Conservation (phyloP, 2,888 invertebrate species). For the Euproctis similis region DNA sequence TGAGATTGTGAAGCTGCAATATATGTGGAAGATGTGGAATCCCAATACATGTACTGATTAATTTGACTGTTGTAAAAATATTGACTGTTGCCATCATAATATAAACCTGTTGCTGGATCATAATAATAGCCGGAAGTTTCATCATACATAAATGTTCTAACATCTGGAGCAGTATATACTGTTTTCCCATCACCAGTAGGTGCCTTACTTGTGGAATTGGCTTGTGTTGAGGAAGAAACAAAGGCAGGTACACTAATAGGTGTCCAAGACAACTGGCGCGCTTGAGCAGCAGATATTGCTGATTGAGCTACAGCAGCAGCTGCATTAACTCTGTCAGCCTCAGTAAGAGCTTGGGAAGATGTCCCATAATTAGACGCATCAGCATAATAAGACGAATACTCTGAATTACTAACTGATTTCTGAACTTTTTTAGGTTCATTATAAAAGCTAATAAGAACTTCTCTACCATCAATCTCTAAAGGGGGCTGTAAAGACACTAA, state of each 20-base stretch:
- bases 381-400: slow-evolving; percentile 53
- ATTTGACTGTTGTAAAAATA: slow-evolving; percentile 97
- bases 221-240: slow-evolving; percentile 53
- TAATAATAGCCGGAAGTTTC: slow-evolving; percentile 97
- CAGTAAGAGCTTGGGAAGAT: slow-evolving; percentile 80
- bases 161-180: slow-evolving; percentile 87
- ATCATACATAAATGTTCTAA: slow-evolving; percentile 94
- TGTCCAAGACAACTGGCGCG: slow-evolving; percentile 64
- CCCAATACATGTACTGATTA: slow-evolving; percentile 97
- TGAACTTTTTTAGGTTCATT: slow-evolving; percentile 55
- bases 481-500: slow-evolving; percentile 46
- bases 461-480: slow-evolving; percentile 69
- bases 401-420: slow-evolving; percentile 32
- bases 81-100: slow-evolving; percentile 96
- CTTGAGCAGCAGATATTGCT: slow-evolving; percentile 80
- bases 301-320: slow-evolving; percentile 93
- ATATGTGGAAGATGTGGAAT: slow-evolving; percentile 81
- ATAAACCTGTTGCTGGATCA: slow-evolving; percentile 93
- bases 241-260: slow-evolving; percentile 71
- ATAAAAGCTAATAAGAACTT: slow-evolving; percentile 76
- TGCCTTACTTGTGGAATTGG: slow-evolving; percentile 53
- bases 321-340: slow-evolving; percentile 85
- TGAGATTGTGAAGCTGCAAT: slow-evolving; percentile 62
- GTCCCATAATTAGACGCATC: slow-evolving; percentile 64
- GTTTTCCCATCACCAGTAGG: slow-evolving; percentile 81